Conservation (phyloP, 2,113 vertebrate species). For the Carassius gibelio region DNA sequence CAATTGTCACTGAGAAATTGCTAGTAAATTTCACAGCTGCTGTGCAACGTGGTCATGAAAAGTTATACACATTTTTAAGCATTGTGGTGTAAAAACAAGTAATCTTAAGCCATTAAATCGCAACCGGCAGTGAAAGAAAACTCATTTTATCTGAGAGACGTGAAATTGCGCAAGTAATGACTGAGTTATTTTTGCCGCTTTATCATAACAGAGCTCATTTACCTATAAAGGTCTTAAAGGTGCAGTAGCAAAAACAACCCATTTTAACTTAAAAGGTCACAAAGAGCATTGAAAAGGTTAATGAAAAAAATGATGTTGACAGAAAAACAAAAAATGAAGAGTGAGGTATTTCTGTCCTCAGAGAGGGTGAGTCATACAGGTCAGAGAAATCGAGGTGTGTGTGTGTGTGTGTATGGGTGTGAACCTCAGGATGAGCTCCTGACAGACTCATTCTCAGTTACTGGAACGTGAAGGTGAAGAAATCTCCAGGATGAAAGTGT, state of each 20-base stretch:
- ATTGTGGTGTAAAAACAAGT: too few relatives aligned
- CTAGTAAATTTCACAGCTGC: not conserved
- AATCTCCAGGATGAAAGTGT: slow-evolving; percentile 19
- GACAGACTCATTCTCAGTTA: slow-evolving; percentile 8
- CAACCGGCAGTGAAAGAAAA: too few relatives aligned
- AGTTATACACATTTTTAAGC: too few relatives aligned
- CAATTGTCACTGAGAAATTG: not conserved
- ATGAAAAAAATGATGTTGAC: not conserved
- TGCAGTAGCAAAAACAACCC: not conserved
- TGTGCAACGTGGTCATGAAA: too few relatives aligned
- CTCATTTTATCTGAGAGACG: too few relatives aligned
- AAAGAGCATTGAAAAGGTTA: not conserved
- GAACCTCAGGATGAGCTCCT: not conserved
- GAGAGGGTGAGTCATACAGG: slow-evolving; percentile 23
- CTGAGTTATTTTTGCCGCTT: too few relatives aligned
- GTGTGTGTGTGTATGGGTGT: not conserved
- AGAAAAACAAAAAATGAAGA: not conserved
- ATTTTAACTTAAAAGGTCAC: not conserved
- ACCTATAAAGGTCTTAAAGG: not conserved
- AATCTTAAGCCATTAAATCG: too few relatives aligned
- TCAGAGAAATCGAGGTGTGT: slow-evolving; percentile 8
- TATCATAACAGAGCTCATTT: not conserved
- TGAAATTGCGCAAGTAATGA: too few relatives aligned
- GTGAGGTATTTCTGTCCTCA: not conserved
- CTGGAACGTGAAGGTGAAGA: slow-evolving; percentile 20